These are phyloP conservation scores for Macropis europaea DNA, from an alignment of 2,888 invertebrate species.

Conservation along the genomic window DNA sequence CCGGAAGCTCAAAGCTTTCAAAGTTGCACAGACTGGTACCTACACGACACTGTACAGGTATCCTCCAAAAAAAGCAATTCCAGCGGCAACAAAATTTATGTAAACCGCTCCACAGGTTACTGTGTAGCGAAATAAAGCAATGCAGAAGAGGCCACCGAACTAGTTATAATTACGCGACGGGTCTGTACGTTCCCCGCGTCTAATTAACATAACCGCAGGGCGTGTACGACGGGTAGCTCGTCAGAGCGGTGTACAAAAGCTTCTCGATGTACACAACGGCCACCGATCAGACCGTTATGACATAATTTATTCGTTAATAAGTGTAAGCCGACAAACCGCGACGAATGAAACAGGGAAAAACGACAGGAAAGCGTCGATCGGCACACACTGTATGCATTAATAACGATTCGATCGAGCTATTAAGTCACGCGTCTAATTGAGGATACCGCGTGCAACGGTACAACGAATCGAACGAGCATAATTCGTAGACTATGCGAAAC, in stretches of 20 bases:
- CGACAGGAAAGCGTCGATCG: background rate
- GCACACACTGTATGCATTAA: background rate
- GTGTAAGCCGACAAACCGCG: conserved; percentile 4
- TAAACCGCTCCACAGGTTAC: too few relatives aligned
- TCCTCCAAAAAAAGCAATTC: too few relatives aligned
- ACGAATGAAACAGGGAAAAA: background rate
- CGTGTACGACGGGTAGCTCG: background rate
- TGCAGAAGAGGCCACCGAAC: background rate
- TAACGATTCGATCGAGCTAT: background rate
- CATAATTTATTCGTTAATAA: conserved; percentile 54
- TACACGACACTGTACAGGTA: too few relatives aligned
- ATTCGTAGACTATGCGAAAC: conserved; percentile 17
- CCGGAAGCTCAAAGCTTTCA: too few relatives aligned
- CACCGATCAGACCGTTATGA: conserved; percentile 57
- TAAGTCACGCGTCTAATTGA: conserved; percentile 30
- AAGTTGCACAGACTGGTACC: too few relatives aligned
- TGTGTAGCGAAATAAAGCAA: background rate
- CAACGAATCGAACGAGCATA: conserved; percentile 23
- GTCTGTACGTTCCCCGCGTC: conserved; percentile 2
- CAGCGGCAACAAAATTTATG: too few relatives aligned
- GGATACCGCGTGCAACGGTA: conserved; percentile 39
- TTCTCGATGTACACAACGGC: conserved; percentile 21
- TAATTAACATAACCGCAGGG: conserved; percentile 38
- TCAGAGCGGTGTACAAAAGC: conserved; percentile 5
- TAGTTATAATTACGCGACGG: conserved; percentile 20